These are phyloP conservation scores for Accipiter virgatus DNA, from an alignment of 2,113 vertebrate species.

Conservation along the genomic window DNA sequence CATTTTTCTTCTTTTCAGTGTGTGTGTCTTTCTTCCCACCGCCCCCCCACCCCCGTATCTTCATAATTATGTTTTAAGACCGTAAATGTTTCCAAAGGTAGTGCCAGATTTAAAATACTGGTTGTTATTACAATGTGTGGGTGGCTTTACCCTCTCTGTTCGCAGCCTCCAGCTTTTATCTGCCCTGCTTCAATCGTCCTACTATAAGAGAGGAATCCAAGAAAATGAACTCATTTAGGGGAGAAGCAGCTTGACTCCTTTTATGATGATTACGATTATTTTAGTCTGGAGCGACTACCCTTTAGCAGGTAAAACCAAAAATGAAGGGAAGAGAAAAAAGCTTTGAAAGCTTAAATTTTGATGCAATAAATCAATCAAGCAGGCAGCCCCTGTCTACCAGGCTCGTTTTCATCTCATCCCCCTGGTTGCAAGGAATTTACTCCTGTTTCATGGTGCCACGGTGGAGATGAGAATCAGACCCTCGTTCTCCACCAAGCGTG, in stretches of 20 bases:
- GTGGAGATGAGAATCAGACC: background rate
- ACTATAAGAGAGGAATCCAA: background rate
- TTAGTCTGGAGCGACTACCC: background rate
- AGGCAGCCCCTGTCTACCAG: background rate
- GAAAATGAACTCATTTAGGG: background rate
- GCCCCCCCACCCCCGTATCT: background rate
- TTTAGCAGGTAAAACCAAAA: background rate
- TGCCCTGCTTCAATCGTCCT: slow-evolving; percentile 16
- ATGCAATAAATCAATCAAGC: slow-evolving; percentile 2
- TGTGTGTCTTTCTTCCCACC: slow-evolving; percentile 28
- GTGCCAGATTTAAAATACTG: slow-evolving; percentile 60
- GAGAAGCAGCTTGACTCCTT: background rate
- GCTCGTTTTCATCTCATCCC: background rate
- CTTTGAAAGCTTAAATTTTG: background rate
- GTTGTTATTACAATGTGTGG: slow-evolving; percentile 50
- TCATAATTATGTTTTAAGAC: slow-evolving; percentile 61
- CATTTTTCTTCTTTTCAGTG: slow-evolving; percentile 25
- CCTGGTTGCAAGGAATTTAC: background rate
- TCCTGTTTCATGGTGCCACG: background rate
- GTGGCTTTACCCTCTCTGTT: slow-evolving; percentile 40
- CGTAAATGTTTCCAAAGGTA: slow-evolving; percentile 57
- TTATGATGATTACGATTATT: slow-evolving; percentile 22
- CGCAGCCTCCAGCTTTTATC: slow-evolving; percentile 13
- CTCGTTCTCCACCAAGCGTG: accelerated
- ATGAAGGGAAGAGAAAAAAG: background rate